Conservation (phyloP, 1,140 invertebrate species). For the Bombus waltoni region DNA sequence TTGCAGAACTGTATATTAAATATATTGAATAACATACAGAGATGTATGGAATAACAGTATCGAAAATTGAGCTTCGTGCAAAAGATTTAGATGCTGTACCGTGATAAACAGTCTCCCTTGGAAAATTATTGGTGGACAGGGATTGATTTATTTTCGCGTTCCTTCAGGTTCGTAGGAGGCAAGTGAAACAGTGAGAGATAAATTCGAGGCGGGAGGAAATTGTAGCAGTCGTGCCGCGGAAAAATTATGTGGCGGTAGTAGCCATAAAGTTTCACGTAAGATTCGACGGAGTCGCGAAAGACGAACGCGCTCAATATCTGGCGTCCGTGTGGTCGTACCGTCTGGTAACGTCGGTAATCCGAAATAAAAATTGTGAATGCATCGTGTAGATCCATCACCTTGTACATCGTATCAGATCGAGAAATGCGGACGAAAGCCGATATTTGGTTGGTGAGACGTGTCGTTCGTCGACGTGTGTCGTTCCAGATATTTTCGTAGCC, state of each 20-base stretch:
- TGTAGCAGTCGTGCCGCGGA: neutral
- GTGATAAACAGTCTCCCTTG: neutral
- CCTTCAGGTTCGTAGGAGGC: neutral
- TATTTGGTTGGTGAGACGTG: neutral
- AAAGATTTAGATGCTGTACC: neutral
- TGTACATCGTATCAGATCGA: neutral
- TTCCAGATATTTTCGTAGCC: too few species aligned
- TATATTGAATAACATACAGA: too few species aligned
- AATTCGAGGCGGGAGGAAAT: slow-evolving; percentile 5
- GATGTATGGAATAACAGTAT: neutral
- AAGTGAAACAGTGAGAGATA: neutral
- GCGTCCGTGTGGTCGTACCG: neutral
- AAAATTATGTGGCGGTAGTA: slow-evolving; percentile 17
- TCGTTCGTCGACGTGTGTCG: too few species aligned
- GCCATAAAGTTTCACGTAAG: slow-evolving; percentile 28
- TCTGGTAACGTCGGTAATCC: neutral
- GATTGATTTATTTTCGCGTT: slow-evolving; percentile 1
- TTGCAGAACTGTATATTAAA: too few species aligned
- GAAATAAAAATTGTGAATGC: slow-evolving; percentile 36
- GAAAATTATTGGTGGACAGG: neutral
- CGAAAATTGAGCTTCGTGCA: neutral
- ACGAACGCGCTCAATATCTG: neutral
- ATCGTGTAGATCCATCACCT: too few species aligned
- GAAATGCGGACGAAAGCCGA: slow-evolving; percentile 33
- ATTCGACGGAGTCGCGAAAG: neutral